Percentiles rank a stretch among this genome's conserved stretches.
Evolutionary conservation across 2,113 vertebrate species (phyloP).

Genomic region (Myodes glareolus): DNA sequence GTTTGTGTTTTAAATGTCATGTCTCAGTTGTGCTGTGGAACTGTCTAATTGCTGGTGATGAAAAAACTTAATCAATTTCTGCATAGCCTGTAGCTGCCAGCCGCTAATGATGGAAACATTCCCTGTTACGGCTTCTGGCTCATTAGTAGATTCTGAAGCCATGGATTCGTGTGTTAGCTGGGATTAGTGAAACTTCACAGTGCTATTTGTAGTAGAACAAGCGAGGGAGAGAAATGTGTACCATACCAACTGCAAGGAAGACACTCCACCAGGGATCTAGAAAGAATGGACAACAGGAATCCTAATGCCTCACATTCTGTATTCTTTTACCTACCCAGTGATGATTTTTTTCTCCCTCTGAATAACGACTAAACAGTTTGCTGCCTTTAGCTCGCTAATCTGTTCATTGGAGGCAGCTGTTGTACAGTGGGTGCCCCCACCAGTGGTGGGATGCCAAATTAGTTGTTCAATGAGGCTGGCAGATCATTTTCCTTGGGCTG

Average conservation of each 20-base stretch:
- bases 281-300: neutral
- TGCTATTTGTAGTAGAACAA: slow-evolving; percentile 9
- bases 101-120: slow-evolving; percentile 1
- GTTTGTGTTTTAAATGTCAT: slow-evolving; percentile 12
- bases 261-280: neutral
- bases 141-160: slow-evolving; percentile 42
- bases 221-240: neutral
- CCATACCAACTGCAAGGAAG: neutral
- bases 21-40: neutral
- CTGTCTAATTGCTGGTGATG: neutral
- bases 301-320: neutral
- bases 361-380: slow-evolving; percentile 43
- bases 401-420: slow-evolving; percentile 52
- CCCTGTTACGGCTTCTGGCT: neutral
- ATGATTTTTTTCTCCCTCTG: neutral
- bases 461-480: slow-evolving; percentile 58
- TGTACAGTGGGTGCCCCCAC: neutral
- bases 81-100: neutral
- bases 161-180: neutral
- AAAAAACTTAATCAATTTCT: neutral
- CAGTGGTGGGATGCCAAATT: slow-evolving; percentile 35
- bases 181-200: slow-evolving; percentile 27
- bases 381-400: slow-evolving; percentile 52
- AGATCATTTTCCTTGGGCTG: slow-evolving; percentile 52
- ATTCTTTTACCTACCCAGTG: neutral